Conservation (phyloP, 2,113 vertebrate genomes). For the Noturus placidus region DNA sequence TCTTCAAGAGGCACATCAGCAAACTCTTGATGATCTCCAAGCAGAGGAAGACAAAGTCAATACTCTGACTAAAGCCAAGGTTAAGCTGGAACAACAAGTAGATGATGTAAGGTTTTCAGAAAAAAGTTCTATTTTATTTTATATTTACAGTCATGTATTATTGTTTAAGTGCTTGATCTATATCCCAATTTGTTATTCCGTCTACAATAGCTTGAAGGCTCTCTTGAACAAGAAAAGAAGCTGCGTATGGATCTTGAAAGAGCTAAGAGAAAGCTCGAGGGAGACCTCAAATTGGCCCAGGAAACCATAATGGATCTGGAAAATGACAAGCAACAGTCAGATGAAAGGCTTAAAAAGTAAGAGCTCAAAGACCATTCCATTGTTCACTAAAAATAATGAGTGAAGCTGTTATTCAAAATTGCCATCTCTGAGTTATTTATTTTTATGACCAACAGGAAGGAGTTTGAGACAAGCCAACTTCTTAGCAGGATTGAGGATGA, state of each 20-base stretch:
- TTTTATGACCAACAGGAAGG: conserved; percentile 55
- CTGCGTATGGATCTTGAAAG: conserved; percentile 67
- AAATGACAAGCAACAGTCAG: conserved; percentile 55
- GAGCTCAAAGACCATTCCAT: neutral
- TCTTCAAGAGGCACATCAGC: conserved; percentile 56
- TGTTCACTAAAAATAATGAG: conserved; percentile 6
- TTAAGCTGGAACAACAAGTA: conserved; percentile 54
- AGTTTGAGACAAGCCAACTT: conserved; percentile 66
- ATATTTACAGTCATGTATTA: neutral
- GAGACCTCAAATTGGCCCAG: conserved; percentile 67
- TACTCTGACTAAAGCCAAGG: conserved; percentile 51
- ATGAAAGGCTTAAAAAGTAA: conserved; percentile 50
- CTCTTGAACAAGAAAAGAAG: conserved; percentile 67
- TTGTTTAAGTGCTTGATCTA: neutral
- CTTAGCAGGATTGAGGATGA: conserved; percentile 66
- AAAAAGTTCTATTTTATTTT: neutral
- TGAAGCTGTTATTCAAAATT: conserved; percentile 7
- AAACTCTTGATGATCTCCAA: conserved; percentile 54
- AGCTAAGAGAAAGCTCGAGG: conserved; percentile 61
- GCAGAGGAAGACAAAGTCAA: conserved; percentile 58
- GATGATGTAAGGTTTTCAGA: conserved; percentile 47
- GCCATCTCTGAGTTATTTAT: neutral
- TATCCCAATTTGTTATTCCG: neutral
- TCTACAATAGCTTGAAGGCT: conserved; percentile 57
- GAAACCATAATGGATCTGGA: conserved; percentile 62